Base-by-base conservation (phyloP, 2,888 invertebrate genomes). In the Subacronicta megacephala region DNA sequence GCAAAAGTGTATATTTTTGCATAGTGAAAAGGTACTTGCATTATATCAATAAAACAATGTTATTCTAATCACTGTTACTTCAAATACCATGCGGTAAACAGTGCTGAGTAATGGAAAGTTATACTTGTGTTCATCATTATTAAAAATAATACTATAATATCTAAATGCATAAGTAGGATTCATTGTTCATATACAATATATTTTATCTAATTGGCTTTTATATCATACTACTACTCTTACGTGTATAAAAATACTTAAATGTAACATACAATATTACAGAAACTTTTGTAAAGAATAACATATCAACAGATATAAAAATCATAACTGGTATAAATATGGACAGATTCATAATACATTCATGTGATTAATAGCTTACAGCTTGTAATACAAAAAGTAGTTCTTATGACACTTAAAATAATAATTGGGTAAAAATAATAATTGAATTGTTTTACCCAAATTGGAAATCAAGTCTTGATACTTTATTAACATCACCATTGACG, bases 401-500 rank as follows among this genome's bases (percentile, higher is more conserved):
- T 47, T 12, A 59, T 26, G 42, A 33, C 17, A 35, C 17, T 23
- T 20, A 26, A 26, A 23, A 17, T 17, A 38, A 17, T n/a, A 38
- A 52, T 38, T 3, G 2, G 26, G 13, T 12, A 38, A 33, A 33
- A 26, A 18, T 10, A 31, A 16, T 36, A 26, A 31, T n/a, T n/a
- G n/a, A 29, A 29, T 12, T 16, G 20, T 18, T 35, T 45, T 52
- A 60, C 35, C 75, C 78, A 78, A 83, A 89, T 43, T 75, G 54
- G 64, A 89, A 88, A 15, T 80, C 73, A 40, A 89, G 67, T 50
- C 72, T 69, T 29, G 68, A 18, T 12, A 90, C 75, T 66, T 82
- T 85, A 17, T 73, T 66, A 16, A 89, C 71, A 74, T 90, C 84
- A 43, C 90, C 89, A 51, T 71, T 77, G 5, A 90, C 58, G 15